Evolutionary conservation across 1,140 invertebrate species (phyloP).

Genomic region (Drosophila albomicans): DNA sequence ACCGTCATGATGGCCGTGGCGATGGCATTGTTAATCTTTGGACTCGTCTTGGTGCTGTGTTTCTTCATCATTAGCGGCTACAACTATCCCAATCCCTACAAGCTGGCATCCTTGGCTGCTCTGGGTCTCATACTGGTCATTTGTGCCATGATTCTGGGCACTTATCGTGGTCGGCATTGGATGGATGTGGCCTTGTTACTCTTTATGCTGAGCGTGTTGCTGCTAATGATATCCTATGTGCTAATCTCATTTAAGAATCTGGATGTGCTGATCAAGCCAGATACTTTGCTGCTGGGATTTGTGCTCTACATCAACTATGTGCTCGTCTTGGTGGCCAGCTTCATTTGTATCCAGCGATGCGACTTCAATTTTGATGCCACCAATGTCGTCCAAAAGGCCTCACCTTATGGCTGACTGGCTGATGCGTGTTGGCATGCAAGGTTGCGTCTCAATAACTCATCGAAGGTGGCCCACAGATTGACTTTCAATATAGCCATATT

Average conservation of each 20-base stretch:
- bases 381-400: not conserved
- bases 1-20: slow-evolving; percentile 8
- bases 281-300: slow-evolving; percentile 42
- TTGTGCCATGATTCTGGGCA: not conserved
- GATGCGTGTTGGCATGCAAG: slow-evolving; percentile 54
- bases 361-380: not conserved
- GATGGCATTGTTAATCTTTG: not conserved
- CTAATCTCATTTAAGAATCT: slow-evolving; percentile 33
- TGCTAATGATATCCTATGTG: slow-evolving; percentile 30
- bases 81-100: slow-evolving; percentile 40
- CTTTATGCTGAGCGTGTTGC: slow-evolving; percentile 13
- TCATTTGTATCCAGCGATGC: slow-evolving; percentile 30
- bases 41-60: not conserved
- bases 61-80: slow-evolving; percentile 19
- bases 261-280: slow-evolving; percentile 9
- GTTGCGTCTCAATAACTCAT: slow-evolving; percentile 38
- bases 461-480: slow-evolving; percentile 27
- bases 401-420: slow-evolving; percentile 23
- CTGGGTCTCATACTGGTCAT: slow-evolving; percentile 36
- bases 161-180: not conserved
- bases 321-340: slow-evolving; percentile 43
- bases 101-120: not conserved
- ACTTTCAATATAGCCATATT: slow-evolving; percentile 16
- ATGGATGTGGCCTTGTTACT: slow-evolving; percentile 23
- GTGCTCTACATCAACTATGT: slow-evolving; percentile 48